These are phyloP conservation scores for Pampus argenteus DNA, from an alignment of 2,797 vertebrate genomes.

Conservation along the genomic window DNA sequence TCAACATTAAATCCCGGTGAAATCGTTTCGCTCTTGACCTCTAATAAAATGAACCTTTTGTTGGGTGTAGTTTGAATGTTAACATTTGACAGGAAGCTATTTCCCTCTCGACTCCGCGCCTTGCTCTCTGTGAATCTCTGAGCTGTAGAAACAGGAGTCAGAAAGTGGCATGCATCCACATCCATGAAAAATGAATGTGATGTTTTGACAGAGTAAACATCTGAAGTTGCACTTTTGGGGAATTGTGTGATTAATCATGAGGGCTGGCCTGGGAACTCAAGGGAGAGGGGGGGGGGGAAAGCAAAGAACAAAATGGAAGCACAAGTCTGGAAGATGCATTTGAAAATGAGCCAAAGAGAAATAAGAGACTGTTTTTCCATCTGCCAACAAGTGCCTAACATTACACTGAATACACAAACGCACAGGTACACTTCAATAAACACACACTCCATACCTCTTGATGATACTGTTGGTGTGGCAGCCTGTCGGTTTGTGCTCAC, in stretches of 20 bases:
- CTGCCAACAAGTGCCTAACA: constrained; percentile 5
- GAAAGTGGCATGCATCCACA: constrained; percentile 39
- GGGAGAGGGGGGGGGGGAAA: too few relatives aligned
- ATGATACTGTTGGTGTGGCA: not conserved
- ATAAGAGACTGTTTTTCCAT: not conserved
- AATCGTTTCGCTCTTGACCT: not conserved
- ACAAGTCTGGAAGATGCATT: constrained; percentile 14
- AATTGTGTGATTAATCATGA: constrained; percentile 66
- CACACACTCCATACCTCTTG: not conserved
- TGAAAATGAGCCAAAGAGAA: constrained; percentile 15
- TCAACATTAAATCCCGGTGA: not conserved
- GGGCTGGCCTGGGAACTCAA: constrained; percentile 12
- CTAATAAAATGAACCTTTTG: not conserved
- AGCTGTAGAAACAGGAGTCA: constrained; percentile 9
- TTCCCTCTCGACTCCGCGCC: not conserved
- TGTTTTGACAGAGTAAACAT: constrained; percentile 63
- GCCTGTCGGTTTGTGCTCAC: not conserved
- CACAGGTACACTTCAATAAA: not conserved
- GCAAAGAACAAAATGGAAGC: constrained; percentile 16
- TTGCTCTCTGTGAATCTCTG: constrained; percentile 2
- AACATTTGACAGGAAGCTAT: not conserved
- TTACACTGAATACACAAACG: not conserved
- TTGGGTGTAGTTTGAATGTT: not conserved
- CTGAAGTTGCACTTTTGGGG: constrained; percentile 64
- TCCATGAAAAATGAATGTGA: constrained; percentile 60